Evolutionary conservation across 2,113 vertebrate species (phyloP).

Genomic region (Nanorana parkeri): DNA sequence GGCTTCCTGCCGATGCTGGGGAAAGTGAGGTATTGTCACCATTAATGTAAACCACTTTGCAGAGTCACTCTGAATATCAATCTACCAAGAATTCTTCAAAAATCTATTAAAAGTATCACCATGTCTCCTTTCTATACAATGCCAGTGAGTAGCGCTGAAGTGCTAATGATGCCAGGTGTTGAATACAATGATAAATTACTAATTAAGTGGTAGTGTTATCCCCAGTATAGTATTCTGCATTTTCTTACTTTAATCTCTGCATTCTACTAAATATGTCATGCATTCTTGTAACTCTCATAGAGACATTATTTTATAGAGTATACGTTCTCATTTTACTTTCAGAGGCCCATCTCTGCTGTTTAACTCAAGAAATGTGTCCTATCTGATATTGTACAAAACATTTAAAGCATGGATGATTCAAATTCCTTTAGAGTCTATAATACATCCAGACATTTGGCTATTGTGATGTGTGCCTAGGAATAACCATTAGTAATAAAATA

Average conservation of each 20-base stretch:
- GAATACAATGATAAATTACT: background rate
- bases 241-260: background rate
- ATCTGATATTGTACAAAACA: no score
- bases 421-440: no score
- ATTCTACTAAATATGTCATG: background rate
- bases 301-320: no score
- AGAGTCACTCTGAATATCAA: constrained; percentile 1
- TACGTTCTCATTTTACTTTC: no score
- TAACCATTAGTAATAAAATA: no score
- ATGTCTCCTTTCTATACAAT: background rate
- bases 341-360: no score
- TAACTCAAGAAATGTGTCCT: no score
- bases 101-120: constrained; percentile 2
- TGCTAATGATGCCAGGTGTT: background rate
- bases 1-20: background rate
- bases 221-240: background rate
- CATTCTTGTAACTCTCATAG: no score
- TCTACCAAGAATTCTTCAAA: constrained; percentile 1
- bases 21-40: constrained; percentile 9
- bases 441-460: no score
- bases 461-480: no score
- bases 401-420: no score
- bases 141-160: background rate
- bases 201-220: background rate
- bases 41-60: constrained; percentile 17